Evolutionary conservation across 2,888 invertebrate species (phyloP), one percentile per base, ranked within the genome.

Genomic region (Perizoma flavofasciatum): DNA sequence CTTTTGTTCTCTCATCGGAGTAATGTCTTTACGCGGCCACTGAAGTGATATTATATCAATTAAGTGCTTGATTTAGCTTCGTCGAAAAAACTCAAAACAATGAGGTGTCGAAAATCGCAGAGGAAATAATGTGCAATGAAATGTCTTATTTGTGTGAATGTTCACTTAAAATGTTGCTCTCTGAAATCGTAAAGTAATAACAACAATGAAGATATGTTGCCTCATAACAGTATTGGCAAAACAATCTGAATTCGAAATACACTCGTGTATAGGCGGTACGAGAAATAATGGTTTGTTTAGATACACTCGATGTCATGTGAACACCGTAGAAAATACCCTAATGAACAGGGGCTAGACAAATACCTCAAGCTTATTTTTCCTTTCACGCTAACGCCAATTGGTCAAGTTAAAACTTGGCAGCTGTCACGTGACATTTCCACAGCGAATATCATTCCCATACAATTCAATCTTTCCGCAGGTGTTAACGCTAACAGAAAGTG

Each of bases 1-100:
- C 86, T 87, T 88, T 88, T 89, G 88, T 90, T 88, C 85, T 83
- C 81, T 73, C 76, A 73, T 74, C 79, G 69, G 71, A 74, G 74
- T 85, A 86, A 85, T 83, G 85, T 82, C 81, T 86, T 89, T 88
- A 86, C 79, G 86, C 75, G 83, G 79, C 86, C 86, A 82, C 84
- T 83, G 83, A 89, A 82, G 82, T 75, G 85, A 85, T 86, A 88
- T 87, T 84, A 89, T 86, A 84, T 86, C 86, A 89, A 89, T 89
- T 88, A 89, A 89, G 79, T 77, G 74, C 74, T 81, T 86, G 85
- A 89, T 89, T 88, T 89, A 89, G 80, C 71, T 70, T 74, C 81
- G 80, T 77, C 77, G 80, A 83, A 89, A 89, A 89, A 87, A 86
- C 80, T 83, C 82, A 85, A 86, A 87, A 90, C 88, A 90, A 90